Evolutionary conservation across 2,797 vertebrate genomes (phyloP).

Genomic region (Pyrocephalus nanus): DNA sequence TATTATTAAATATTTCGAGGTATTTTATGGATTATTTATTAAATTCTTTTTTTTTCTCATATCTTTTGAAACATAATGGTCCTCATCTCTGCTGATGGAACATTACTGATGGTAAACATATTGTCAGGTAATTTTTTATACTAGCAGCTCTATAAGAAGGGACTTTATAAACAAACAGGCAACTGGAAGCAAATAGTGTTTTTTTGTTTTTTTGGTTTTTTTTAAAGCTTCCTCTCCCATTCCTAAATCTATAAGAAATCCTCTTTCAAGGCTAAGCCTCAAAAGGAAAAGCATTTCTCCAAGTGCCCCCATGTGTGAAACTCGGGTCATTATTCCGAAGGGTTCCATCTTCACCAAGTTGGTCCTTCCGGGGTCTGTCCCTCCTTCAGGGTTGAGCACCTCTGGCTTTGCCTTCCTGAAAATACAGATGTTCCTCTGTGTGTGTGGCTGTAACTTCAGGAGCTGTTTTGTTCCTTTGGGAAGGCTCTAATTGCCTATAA

Average conservation of each 20-base stretch:
- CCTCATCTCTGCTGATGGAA: neutral
- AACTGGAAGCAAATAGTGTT: neutral
- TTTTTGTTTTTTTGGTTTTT: neutral
- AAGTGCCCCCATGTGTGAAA: neutral
- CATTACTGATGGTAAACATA: fast-evolving
- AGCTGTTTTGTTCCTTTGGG: neutral
- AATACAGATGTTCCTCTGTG: neutral
- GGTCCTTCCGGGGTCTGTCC: neutral
- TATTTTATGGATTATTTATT: neutral
- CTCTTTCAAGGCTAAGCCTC: neutral
- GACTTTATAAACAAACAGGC: neutral
- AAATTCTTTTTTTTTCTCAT: neutral
- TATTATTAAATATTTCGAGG: neutral
- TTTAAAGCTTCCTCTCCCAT: neutral
- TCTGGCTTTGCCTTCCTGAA: neutral
- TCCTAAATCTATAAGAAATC: neutral
- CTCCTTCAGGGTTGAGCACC: neutral
- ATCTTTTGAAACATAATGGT: neutral
- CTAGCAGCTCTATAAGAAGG: neutral
- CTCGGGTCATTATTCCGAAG: neutral
- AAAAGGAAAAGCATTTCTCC: neutral
- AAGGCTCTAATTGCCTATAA: neutral
- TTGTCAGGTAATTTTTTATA: neutral
- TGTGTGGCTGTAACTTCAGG: neutral
- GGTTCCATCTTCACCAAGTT: neutral